These are phyloP conservation scores for Pseudolaguvia tuberculata DNA, from an alignment of 2,113 vertebrate species.

Conservation along the genomic window DNA sequence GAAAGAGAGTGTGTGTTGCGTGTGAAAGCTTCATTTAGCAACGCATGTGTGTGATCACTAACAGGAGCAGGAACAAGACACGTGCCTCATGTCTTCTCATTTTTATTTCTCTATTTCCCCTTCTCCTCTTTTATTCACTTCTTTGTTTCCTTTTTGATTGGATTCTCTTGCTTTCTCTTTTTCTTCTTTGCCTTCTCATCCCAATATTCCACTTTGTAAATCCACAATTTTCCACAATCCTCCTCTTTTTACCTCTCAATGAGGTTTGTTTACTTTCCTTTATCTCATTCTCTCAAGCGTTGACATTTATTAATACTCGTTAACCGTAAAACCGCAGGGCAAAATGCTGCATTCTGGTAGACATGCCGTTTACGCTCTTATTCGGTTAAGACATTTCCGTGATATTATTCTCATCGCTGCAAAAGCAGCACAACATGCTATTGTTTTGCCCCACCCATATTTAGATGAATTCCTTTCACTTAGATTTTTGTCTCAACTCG, in stretches of 20 bases:
- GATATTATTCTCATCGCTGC: neutral
- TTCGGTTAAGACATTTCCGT: too few species aligned
- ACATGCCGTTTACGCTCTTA: too few species aligned
- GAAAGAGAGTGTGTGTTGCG: neutral
- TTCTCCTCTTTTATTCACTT: neutral
- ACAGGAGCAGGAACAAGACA: neutral
- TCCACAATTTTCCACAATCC: neutral
- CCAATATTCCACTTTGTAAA: too few species aligned
- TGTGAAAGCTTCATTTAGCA: slow-evolving; percentile 17
- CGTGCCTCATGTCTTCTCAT: neutral
- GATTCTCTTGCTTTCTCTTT: neutral
- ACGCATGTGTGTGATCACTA: neutral
- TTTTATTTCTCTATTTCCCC: neutral
- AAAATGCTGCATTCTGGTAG: neutral
- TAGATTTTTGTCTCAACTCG: slow-evolving; percentile 5
- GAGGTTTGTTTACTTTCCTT: neutral
- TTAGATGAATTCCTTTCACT: slow-evolving; percentile 2
- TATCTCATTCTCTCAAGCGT: neutral
- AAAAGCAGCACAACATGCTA: neutral
- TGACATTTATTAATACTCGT: too few species aligned
- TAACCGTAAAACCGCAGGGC: too few species aligned
- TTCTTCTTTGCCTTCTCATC: neutral
- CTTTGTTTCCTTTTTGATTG: too few species aligned
- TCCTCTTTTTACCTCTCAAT: neutral
- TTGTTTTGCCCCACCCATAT: neutral